Evolutionary conservation across 2,888 invertebrate genomes (phyloP).

Genomic region (Drymonia ruficornis): DNA sequence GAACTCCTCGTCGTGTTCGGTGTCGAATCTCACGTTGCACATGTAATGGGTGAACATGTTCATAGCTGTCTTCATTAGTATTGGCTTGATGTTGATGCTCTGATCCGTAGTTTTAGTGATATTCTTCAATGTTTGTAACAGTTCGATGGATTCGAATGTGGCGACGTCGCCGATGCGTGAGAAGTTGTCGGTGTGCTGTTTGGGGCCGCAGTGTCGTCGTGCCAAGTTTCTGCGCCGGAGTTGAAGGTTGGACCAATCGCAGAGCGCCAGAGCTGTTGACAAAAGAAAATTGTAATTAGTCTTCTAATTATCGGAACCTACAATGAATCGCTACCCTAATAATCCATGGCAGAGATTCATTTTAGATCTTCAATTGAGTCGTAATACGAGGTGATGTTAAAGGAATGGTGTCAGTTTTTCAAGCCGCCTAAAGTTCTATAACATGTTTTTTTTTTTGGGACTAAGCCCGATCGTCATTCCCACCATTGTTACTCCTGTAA

Average conservation of each 20-base stretch:
- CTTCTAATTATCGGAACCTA: too few relatives aligned
- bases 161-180: constrained; percentile 89
- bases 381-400: too few relatives aligned
- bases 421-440: too few relatives aligned
- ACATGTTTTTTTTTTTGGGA: too few relatives aligned
- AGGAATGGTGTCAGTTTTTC: too few relatives aligned
- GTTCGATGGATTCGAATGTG: constrained; percentile 86
- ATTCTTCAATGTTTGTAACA: constrained; percentile 83
- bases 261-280: constrained; percentile 91
- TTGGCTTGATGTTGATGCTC: constrained; percentile 87
- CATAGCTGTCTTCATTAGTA: constrained; percentile 89
- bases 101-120: constrained; percentile 65
- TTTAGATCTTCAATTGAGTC: too few relatives aligned
- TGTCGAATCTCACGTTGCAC: constrained; percentile 91
- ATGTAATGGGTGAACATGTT: constrained; percentile 95
- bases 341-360: too few relatives aligned
- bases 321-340: too few relatives aligned
- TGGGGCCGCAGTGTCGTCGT: constrained; percentile 91
- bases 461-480: too few relatives aligned
- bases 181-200: constrained; percentile 89
- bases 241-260: constrained; percentile 94
- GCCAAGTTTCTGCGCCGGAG: constrained; percentile 91
- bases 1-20: constrained; percentile 87
- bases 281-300: constrained; percentile 32
- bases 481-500: too few relatives aligned